A percentile compares a stretch with the other conserved stretches of the same genome.
Conservation (phyloP, 2,113 vertebrate species). For the Archilochus colubris region DNA sequence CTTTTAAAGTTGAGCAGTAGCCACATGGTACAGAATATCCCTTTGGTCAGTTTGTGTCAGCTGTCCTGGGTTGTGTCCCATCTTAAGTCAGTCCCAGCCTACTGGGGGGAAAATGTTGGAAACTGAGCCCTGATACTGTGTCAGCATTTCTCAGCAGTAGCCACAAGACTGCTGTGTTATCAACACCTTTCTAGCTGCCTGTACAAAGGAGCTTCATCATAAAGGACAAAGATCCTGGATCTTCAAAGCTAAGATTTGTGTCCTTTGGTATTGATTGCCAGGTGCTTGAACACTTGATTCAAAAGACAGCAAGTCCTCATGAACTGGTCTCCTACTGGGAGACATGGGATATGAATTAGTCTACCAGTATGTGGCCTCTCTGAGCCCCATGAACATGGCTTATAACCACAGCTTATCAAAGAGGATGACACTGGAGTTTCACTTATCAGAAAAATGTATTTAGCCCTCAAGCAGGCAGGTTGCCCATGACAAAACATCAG, state of each 20-base stretch:
- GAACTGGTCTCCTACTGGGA: neutral
- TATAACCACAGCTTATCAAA: neutral
- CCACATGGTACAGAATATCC: too few species aligned
- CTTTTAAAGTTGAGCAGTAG: too few species aligned
- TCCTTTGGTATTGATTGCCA: neutral
- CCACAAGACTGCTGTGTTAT: too few species aligned
- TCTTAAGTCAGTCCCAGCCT: too few species aligned
- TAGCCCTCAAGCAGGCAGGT: neutral
- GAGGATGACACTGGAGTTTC: neutral
- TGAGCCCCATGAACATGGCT: neutral
- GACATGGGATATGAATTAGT: neutral
- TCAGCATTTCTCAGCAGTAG: too few species aligned
- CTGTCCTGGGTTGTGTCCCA: too few species aligned
- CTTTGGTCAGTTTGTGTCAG: too few species aligned
- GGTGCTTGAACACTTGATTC: fast-evolving
- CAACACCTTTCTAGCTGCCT: too few species aligned
- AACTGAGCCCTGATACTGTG: too few species aligned
- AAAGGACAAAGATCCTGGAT: neutral
- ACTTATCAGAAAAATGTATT: neutral
- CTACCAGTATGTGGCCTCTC: neutral
- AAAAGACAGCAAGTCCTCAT: neutral
- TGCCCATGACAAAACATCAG: neutral
- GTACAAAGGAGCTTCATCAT: neutral
- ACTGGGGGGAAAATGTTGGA: too few species aligned
- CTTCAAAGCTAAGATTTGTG: neutral